Base-by-base conservation (phyloP, 2,888 invertebrate species). In the Chouioia cunea region DNA sequence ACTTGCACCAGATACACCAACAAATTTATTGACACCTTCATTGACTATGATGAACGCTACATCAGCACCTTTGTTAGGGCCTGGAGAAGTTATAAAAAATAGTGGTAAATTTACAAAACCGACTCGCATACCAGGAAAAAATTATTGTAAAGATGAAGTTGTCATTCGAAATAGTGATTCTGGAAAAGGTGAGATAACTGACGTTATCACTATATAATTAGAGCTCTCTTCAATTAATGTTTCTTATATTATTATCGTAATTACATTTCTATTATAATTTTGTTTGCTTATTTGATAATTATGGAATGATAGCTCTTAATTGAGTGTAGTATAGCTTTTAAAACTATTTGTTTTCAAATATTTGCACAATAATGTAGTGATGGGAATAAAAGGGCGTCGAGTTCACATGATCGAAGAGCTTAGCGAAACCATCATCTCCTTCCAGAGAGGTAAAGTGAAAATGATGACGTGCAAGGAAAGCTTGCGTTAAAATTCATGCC, bases 341-440 rank as follows among this genome's bases (percentile, higher is more conserved):
- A 27, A 27, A 27, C 2, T 27, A 6, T 27, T 6, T 27, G 6
- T 27, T 27, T 27, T 27, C 27, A 27, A 27, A 27, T 27, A 81
- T 83, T 83, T 84, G 78, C 81, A 82, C 78, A 78, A 81, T 81
- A 79, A 81, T 80, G 82, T 80, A 97, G 97, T 97, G 90, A 97
- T 97, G 97, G 97, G 97, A 90, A 97, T 97, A 92, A 97, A 97
- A 90, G 97, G 97, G 87, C 92, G 97, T 86, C 91, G 97, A 87
- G 97, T 97, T 88, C 97, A 97, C 90, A 96, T 97, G 93, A 97
- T 97, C 88, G 97, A 97, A 90, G 97, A 97, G 89, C 92, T 97
- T 88, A 97, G 96, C 89, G 96, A 97, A 89, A 97, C 97, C 86
- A 96, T 97, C 88, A 97, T 97, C 90, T 97, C 97, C 87, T 97